Base-by-base conservation (phyloP, 2,888 invertebrate genomes). In the Pinctada fucata region DNA sequence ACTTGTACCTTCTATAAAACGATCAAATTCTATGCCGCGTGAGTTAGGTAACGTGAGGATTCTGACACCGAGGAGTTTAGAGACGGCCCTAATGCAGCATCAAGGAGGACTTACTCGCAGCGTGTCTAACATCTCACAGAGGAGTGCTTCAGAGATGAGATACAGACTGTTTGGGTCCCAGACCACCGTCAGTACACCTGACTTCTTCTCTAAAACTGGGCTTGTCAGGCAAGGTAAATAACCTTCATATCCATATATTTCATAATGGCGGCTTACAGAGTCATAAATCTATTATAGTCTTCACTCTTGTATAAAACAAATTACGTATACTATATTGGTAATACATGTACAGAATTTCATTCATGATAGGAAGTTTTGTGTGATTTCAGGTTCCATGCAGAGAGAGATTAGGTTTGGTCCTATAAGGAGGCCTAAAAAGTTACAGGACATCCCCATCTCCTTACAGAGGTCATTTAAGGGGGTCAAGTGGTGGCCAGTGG, bases 391-490 rank as follows among this genome's bases (percentile, higher is more conserved):
- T 52, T 82, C 85, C 2, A 82, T 87, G 82, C 88, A 87, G 79
- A 84, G 85, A 67, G 83, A 87, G 65, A 78, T 88, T 45, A 76
- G 88, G 31, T 79, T 81, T 48, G 87, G 87, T 10, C 75, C 76
- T 6, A 84, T 87, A 3, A 83, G 81, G 52, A 83, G 76, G 48
- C 87, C 87, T 1, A 64, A 79, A 5, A 82, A 81, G 2, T 64
- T 89, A 49, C 82, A 83, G n/a, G 83, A 85, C 70, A 67, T 89
- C 1, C 88, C 88, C 5, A 84, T 88, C 3, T 84, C 90, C 5
- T 72, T 89, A 47, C 85, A 88, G 66, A 86, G 82, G 72, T 83
- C 85, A 68, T 90, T 88, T 83, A 90, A 91, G 82, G 85, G 86
- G 71, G 80, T 84, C n/a, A 85, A 87, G 75, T 90, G 88, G 88